A percentile compares a stretch with the other conserved stretches of the same genome.
Evolutionary conservation across 2,113 vertebrate genomes (phyloP).

Genomic region (Rhegmatorhina hoffmannsi): DNA sequence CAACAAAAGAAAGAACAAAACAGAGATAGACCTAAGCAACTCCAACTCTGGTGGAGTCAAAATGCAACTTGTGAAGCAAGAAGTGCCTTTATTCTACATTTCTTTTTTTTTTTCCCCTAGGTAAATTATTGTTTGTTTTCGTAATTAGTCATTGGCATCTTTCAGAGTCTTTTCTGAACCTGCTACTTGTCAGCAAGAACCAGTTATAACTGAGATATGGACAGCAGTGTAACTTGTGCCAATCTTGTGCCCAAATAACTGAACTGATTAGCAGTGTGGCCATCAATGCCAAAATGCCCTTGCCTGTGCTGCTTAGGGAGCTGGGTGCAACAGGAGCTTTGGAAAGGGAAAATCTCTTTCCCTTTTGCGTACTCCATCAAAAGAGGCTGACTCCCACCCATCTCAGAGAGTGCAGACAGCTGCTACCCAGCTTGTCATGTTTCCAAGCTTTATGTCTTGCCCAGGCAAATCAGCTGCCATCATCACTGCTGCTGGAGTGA

Average conservation of each 20-base stretch:
- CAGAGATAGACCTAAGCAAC: not conserved
- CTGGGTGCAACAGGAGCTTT: not conserved
- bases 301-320: not conserved
- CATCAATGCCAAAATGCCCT: not conserved
- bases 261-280: not conserved
- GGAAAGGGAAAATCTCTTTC: not conserved
- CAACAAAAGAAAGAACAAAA: not conserved
- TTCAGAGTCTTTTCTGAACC: not conserved
- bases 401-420: not conserved
- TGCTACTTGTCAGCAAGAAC: not conserved
- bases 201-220: not conserved
- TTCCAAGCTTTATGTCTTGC: not conserved
- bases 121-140: not conserved
- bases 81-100: not conserved
- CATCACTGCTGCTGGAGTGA: not conserved
- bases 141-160: not conserved
- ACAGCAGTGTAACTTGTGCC: not conserved
- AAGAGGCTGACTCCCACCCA: not conserved
- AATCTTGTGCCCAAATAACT: not conserved
- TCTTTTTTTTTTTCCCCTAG: not conserved
- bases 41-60: not conserved
- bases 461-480: not conserved
- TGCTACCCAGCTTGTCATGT: accelerated
- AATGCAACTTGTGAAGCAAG: not conserved
- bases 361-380: not conserved